These are phyloP conservation scores for Porites evermanni DNA, from an alignment of 92 coral and sea anemone species.

Conservation along the genomic window DNA sequence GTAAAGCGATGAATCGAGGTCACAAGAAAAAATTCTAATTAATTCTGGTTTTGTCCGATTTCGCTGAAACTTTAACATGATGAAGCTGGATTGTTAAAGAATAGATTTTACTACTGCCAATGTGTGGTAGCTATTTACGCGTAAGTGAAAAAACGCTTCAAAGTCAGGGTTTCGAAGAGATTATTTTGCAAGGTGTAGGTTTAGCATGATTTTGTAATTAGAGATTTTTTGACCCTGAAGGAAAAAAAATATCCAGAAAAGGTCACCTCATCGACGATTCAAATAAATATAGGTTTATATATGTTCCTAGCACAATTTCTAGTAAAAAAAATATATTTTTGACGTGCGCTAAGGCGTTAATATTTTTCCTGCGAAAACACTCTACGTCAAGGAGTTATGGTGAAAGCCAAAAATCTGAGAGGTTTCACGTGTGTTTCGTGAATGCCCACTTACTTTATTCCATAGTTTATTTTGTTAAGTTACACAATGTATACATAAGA, in stretches of 20 bases:
- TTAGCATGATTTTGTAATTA: background rate
- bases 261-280: background rate
- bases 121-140: constrained; percentile 16
- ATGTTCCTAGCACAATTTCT: background rate
- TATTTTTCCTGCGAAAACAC: no score
- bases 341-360: no score
- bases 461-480: background rate
- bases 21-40: constrained; percentile 9
- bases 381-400: no score
- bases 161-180: constrained; percentile 15
- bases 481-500: background rate
- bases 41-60: constrained; percentile 4
- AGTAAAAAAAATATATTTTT: background rate
- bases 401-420: no score
- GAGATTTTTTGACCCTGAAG: background rate
- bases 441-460: background rate
- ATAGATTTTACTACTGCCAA: background rate
- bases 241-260: background rate
- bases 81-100: background rate
- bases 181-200: constrained; percentile 1
- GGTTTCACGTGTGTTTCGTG: background rate
- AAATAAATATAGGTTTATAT: background rate
- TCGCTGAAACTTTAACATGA: constrained; percentile 11
- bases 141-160: constrained; percentile 1
- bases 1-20: background rate